phyloP scores from a whole-genome alignment of 2,797 vertebrate species.

The Triplophysa bombifrons region DNA sequence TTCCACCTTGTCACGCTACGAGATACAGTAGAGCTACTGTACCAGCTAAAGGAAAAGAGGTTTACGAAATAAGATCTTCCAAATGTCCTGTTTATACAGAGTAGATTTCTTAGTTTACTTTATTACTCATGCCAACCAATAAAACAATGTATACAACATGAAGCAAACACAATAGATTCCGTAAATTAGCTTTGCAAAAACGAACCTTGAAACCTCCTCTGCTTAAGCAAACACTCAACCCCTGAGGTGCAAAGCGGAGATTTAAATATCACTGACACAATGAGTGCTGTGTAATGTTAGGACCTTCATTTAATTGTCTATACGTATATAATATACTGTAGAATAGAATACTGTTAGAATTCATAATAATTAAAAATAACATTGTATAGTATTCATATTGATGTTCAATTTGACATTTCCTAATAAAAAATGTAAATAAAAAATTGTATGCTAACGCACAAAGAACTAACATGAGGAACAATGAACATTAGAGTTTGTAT shows the following conservation, averaged over 20 bases:
- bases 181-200: background rate
- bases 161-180: background rate
- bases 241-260: background rate
- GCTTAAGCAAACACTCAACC: background rate
- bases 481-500: too few species aligned
- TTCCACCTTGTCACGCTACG: slow-evolving; percentile 22
- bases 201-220: background rate
- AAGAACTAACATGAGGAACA: too few species aligned
- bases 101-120: slow-evolving; percentile 21
- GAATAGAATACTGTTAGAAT: too few species aligned
- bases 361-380: too few species aligned
- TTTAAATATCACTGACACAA: background rate
- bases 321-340: too few species aligned
- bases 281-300: too few species aligned
- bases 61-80: background rate
- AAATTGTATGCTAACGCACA: too few species aligned
- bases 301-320: too few species aligned
- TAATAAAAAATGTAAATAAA: too few species aligned
- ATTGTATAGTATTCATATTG: too few species aligned
- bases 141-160: background rate
- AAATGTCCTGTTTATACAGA: slow-evolving; percentile 13
- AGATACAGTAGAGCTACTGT: background rate
- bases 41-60: slow-evolving; percentile 9
- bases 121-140: background rate
- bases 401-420: too few species aligned